Conservation (phyloP, 2,113 vertebrate species). For the Bolborhynchus lineola region DNA sequence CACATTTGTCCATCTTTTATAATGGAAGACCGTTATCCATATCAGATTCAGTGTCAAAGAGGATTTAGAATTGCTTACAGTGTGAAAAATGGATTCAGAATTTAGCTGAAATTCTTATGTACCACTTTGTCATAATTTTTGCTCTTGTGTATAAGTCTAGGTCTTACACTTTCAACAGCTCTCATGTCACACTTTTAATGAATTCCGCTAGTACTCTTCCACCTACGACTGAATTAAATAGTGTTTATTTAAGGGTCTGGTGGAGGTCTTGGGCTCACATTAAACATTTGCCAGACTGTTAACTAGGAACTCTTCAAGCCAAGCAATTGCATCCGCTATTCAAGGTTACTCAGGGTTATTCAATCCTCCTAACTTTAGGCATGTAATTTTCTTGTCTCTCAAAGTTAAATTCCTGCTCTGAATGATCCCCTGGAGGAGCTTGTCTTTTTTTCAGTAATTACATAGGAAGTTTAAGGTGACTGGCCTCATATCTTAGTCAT, state of each 20-base stretch:
- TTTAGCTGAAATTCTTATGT: not conserved
- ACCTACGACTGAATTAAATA: not conserved
- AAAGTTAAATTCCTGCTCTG: not conserved
- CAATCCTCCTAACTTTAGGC: not conserved
- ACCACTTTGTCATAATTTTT: not conserved
- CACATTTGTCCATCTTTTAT: not conserved
- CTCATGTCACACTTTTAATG: not conserved
- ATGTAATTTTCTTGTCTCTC: not conserved
- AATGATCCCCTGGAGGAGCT: not conserved
- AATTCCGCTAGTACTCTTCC: not conserved
- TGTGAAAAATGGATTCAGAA: not conserved
- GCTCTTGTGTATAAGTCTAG: not conserved
- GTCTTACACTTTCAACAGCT: not conserved
- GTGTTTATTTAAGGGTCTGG: not conserved
- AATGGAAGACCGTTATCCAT: not conserved
- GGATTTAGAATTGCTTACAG: not conserved
- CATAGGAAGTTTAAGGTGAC: not conserved
- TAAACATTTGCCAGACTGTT: not conserved
- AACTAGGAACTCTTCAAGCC: not conserved
- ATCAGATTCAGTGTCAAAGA: not conserved
- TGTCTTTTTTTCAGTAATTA: constrained; percentile 12
- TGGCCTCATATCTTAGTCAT: not conserved
- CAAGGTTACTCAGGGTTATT: not conserved
- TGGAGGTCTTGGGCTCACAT: not conserved
- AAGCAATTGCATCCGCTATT: not conserved